phyloP scores from a whole-genome alignment of 2,797 vertebrate genomes.

The Neosalanx taihuensis region DNA sequence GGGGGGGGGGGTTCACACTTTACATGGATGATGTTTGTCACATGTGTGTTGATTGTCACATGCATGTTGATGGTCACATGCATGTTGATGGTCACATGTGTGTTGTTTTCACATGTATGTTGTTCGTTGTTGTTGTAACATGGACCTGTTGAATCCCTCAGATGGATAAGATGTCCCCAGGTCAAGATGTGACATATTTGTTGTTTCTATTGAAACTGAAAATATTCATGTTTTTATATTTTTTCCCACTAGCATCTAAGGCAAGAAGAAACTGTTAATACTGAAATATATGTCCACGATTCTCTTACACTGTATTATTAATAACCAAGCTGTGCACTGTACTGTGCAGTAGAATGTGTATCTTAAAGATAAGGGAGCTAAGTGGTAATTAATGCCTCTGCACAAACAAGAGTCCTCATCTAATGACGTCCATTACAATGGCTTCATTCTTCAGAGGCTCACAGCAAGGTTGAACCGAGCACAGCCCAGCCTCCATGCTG shows the following conservation, averaged over 20 bases:
- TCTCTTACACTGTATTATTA: too few relatives aligned
- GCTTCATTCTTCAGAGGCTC: too few relatives aligned
- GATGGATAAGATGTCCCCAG: too few relatives aligned
- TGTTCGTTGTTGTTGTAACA: too few relatives aligned
- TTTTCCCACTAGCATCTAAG: neutral
- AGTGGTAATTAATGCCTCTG: too few relatives aligned
- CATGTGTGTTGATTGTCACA: too few relatives aligned
- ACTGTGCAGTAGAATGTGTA: neutral
- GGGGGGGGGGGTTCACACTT: slow-evolving; percentile 30
- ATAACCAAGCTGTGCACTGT: neutral
- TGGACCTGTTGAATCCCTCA: too few relatives aligned
- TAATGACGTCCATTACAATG: too few relatives aligned
- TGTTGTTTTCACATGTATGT: neutral
- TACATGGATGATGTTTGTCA: neutral
- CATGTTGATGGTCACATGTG: too few relatives aligned
- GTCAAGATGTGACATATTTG: neutral
- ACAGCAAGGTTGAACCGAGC: too few relatives aligned
- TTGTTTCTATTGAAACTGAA: neutral
- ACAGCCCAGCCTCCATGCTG: slow-evolving; percentile 38
- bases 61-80: neutral
- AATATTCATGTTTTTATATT: too few relatives aligned
- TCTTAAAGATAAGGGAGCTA: neutral
- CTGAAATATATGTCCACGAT: too few relatives aligned
- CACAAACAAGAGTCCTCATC: neutral
- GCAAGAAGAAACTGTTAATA: neutral